Evolutionary conservation across 1,140 invertebrate genomes (phyloP), one percentile per base, ranked within the genome.

Genomic region (Anagrus nilaparvatae): DNA sequence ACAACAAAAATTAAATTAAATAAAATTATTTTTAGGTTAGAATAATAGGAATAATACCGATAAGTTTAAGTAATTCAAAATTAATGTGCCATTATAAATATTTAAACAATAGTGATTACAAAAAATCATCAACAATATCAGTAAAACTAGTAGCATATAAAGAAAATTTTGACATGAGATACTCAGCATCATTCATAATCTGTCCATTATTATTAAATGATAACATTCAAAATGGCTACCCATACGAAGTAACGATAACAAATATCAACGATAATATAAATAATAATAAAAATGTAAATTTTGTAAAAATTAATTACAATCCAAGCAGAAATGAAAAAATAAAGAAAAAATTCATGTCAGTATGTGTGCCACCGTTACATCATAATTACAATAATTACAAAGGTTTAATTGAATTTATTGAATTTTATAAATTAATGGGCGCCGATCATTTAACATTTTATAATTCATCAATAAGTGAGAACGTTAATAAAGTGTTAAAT

Each of bases 341-440:
- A 16, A 38, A 46, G 4, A 19, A 25, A 20, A 34, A 33, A 30
- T 55, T 58, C 13, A 68, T 82, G 23, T 73, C 77, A 0, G 71
- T 81, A 3, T 83, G 80, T 53, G 71, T 82, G 1, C 77, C 78
- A 31, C 78, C 79, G 0, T 48, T 83, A 31, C 78, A 81, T 58
- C 74, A 73, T 49, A 61, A 72, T 30, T 82, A 77, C 58, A 71
- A 76, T 38, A 55, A 65, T 29, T 55, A 55, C 2, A 30, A 59
- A 12, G 69, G 77, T 20, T 58, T 83, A 30, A 65, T 80, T 6
- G 77, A 82, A 57, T 81, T 79, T 56, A 62, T 83, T 20, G 80
- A 82, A 56, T 65, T 81, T 42, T 79, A 82, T 54, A 57, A 67
- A 0, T 47, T 82, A 25, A 67, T 82, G 45, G 81, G 81, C 0